These are phyloP conservation scores for Timandra comae DNA, from an alignment of 2,888 invertebrate species.

Conservation along the genomic window DNA sequence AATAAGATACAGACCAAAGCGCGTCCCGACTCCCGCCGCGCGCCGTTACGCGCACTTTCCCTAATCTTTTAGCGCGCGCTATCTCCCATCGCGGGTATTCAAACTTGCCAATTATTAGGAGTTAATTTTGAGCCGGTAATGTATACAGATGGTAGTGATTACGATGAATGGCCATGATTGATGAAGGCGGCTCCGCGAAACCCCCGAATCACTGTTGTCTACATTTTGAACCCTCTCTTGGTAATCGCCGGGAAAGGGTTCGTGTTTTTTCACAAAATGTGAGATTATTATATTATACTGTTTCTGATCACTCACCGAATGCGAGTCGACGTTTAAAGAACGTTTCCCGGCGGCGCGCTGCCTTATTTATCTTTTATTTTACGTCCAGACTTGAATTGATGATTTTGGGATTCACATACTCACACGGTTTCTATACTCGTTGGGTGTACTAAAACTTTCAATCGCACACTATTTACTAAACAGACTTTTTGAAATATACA, in stretches of 20 bases:
- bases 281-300: conserved; percentile 19
- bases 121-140: conserved; percentile 19
- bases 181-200: conserved; percentile 35
- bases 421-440: no score
- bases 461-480: no score
- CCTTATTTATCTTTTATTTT: not conserved
- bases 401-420: no score
- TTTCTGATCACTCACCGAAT: conserved; percentile 9
- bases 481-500: no score
- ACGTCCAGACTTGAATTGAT: not conserved
- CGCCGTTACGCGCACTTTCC: conserved; percentile 15
- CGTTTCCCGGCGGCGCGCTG: conserved; percentile 4
- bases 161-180: conserved; percentile 40
- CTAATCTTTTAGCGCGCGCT: conserved; percentile 11
- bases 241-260: conserved; percentile 14
- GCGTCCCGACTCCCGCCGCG: not conserved
- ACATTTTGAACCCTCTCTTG: conserved; percentile 28
- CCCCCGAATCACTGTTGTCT: conserved; percentile 48
- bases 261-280: conserved; percentile 17
- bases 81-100: conserved; percentile 12
- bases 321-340: conserved; percentile 5
- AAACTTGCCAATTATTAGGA: conserved; percentile 18
- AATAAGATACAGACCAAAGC: no score
- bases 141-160: conserved; percentile 35
- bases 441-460: no score